These are phyloP conservation scores for Heliconius hortense DNA, from an alignment of 2,888 invertebrate genomes.

Conservation along the genomic window DNA sequence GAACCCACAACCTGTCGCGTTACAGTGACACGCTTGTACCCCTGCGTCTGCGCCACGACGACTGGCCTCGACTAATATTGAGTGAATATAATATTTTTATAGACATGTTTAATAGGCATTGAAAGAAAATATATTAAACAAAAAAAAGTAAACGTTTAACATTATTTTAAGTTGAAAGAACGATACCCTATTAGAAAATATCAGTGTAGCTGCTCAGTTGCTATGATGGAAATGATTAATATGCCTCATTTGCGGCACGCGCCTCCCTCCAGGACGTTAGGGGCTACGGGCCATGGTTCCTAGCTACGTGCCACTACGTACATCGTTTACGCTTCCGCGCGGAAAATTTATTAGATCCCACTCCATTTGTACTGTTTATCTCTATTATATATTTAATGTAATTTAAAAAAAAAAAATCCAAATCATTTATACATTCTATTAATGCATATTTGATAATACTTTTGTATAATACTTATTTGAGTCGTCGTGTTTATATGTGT, in stretches of 20 bases:
- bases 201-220: constrained; percentile 75
- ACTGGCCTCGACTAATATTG: no score
- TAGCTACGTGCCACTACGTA: constrained; percentile 73
- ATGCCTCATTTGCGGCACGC: constrained; percentile 78
- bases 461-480: constrained; percentile 21
- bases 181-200: constrained; percentile 65
- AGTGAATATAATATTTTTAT: not conserved
- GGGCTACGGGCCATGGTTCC: constrained; percentile 55
- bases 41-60: no score
- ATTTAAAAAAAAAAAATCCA: no score
- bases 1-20: no score
- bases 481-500: constrained; percentile 5
- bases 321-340: constrained; percentile 78
- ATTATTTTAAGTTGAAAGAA: constrained; percentile 35
- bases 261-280: constrained; percentile 54
- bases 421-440: not conserved
- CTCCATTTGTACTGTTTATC: constrained; percentile 78
- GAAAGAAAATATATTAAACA: not conserved
- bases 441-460: not conserved
- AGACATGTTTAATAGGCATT: not conserved
- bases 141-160: not conserved
- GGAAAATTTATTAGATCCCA: constrained; percentile 77
- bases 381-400: constrained; percentile 73
- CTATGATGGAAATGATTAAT: constrained; percentile 79
- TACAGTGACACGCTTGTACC: no score